phyloP scores from a whole-genome alignment of 1,140 invertebrate species.

The Ceratina calcarata region DNA sequence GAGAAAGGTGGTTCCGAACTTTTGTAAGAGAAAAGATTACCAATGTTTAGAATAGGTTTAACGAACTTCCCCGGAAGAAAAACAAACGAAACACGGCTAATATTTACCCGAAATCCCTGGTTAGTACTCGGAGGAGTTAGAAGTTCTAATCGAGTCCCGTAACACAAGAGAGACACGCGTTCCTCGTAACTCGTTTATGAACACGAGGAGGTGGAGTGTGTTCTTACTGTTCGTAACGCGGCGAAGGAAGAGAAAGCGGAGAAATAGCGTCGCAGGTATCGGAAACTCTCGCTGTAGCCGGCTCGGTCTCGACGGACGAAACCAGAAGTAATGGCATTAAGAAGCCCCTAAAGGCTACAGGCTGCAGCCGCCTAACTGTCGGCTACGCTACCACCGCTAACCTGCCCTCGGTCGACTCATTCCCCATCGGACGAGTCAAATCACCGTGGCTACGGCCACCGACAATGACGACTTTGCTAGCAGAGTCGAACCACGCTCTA shows the following conservation, averaged over 20 bases:
- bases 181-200: constrained; percentile 43
- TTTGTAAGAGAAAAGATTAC: too few relatives aligned
- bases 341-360: constrained; percentile 71
- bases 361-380: constrained; percentile 77
- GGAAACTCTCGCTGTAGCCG: constrained; percentile 35
- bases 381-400: constrained; percentile 43
- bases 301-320: constrained; percentile 51
- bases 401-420: constrained; percentile 1
- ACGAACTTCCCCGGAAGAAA: neutral
- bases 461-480: constrained; percentile 39
- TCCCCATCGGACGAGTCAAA: constrained; percentile 38
- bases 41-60: neutral
- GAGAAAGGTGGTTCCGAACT: too few relatives aligned
- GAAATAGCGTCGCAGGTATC: constrained; percentile 24
- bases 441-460: constrained; percentile 20
- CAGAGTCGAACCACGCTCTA: constrained; percentile 63
- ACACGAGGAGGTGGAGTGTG: neutral
- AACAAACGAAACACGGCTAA: neutral
- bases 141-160: constrained; percentile 41
- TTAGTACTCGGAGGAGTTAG: neutral
- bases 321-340: constrained; percentile 78
- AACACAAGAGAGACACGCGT: constrained; percentile 38
- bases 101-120: constrained; percentile 36
- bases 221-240: neutral
- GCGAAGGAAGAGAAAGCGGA: neutral